These are phyloP conservation scores for Redunca redunca DNA, from an alignment of 2,113 vertebrate species.

Conservation along the genomic window DNA sequence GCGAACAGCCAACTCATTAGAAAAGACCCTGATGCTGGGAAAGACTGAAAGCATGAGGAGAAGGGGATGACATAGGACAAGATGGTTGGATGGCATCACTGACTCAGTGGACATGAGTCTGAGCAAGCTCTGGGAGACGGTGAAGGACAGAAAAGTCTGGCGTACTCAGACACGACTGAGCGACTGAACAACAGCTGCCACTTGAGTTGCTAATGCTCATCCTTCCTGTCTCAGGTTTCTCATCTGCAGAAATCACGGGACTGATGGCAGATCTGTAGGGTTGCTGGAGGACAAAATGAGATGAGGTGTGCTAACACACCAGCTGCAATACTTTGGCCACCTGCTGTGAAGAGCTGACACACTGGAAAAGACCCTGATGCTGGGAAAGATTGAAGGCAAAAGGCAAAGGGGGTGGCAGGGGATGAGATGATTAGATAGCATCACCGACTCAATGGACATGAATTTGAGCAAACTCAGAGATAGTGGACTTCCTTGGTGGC, in stretches of 20 bases:
- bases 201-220: neutral
- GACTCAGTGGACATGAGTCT: neutral
- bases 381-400: neutral
- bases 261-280: neutral
- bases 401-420: neutral
- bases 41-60: neutral
- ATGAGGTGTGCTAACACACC: neutral
- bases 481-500: neutral
- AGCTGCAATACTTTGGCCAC: neutral
- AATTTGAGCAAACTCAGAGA: neutral
- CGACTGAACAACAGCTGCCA: neutral
- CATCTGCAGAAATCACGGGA: neutral
- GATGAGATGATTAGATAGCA: neutral
- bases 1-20: neutral
- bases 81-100: neutral
- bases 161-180: neutral
- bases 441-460: neutral
- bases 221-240: neutral
- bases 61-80: neutral
- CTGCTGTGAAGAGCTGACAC: neutral
- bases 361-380: neutral
- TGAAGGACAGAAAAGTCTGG: neutral
- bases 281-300: neutral
- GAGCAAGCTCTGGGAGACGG: fast-evolving
- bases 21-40: neutral